Percentiles rank a stretch among this genome's conserved stretches.
phyloP scores from a whole-genome alignment of 2,113 vertebrate species.

The Globicephala melas region DNA sequence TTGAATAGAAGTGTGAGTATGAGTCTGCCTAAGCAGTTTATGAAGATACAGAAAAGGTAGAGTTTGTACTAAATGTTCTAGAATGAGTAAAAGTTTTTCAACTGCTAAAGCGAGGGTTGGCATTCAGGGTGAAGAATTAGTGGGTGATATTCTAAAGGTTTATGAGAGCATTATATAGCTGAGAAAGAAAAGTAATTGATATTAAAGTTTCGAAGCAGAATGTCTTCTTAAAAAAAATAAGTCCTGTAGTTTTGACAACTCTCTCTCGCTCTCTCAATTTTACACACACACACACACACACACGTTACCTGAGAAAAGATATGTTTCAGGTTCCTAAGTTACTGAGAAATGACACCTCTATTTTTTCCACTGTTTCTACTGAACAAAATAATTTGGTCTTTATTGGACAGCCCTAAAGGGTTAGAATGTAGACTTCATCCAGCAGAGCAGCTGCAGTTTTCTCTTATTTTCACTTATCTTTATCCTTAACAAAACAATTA shows the following conservation, averaged over 20 bases:
- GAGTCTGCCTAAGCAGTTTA: neutral
- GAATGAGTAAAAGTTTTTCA: neutral
- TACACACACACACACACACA: neutral
- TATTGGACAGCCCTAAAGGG: slow-evolving; percentile 22
- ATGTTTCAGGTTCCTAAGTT: slow-evolving; percentile 1
- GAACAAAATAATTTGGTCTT: slow-evolving; percentile 41
- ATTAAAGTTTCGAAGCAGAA: slow-evolving; percentile 34
- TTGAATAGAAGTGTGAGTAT: neutral
- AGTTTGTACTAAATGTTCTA: neutral
- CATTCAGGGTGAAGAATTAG: neutral
- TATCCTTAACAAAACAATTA: slow-evolving; percentile 39
- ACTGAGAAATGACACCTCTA: slow-evolving; percentile 44
- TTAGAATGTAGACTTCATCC: slow-evolving; percentile 25
- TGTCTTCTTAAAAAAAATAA: neutral
- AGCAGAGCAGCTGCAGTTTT: slow-evolving; percentile 47
- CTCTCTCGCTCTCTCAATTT: neutral
- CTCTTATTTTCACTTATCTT: slow-evolving; percentile 24
- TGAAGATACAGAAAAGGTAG: neutral
- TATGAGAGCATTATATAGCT: neutral
- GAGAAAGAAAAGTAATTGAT: slow-evolving; percentile 32
- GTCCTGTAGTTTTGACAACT: neutral
- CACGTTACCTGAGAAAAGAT: neutral
- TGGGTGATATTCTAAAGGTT: neutral
- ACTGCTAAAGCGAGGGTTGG: neutral
- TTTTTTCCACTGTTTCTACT: slow-evolving; percentile 14